phyloP scores from a whole-genome alignment of 2,888 invertebrate species.

The Ectemnius cavifrons region DNA sequence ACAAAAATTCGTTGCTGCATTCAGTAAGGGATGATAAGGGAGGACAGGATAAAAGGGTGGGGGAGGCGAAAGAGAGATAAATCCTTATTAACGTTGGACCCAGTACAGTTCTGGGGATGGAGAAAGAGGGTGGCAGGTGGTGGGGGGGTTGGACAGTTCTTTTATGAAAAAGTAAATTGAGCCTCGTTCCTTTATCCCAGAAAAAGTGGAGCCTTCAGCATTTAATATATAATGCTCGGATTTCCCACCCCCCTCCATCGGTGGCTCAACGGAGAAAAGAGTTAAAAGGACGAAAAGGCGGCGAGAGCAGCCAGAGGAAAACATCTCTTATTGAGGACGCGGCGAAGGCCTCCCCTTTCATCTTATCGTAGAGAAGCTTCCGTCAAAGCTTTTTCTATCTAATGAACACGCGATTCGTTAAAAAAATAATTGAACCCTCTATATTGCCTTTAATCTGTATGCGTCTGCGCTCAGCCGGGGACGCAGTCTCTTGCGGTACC shows the following conservation, averaged over 20 bases:
- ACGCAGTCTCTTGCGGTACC: background rate
- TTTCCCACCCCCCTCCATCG: background rate
- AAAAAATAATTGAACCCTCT: conserved; percentile 3
- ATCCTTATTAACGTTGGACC: background rate
- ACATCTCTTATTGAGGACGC: conserved; percentile 1
- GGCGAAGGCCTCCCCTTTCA: background rate
- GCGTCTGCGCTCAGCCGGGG: background rate
- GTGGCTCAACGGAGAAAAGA: background rate
- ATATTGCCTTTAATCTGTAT: background rate
- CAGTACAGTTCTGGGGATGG: background rate
- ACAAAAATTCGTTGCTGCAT: too few species aligned
- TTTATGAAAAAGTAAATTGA: conserved; percentile 3
- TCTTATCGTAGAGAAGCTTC: background rate
- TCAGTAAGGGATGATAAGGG: too few species aligned
- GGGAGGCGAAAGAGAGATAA: background rate
- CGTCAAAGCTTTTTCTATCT: background rate
- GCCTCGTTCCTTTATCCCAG: conserved; percentile 1
- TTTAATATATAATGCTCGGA: background rate
- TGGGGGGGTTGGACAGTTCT: background rate
- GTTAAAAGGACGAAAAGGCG: conserved; percentile 7
- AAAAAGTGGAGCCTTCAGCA: background rate
- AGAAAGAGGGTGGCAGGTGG: background rate
- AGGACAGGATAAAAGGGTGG: background rate
- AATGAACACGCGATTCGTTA: conserved; percentile 8
- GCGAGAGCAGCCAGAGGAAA: background rate